Base-by-base conservation (phyloP, 2,113 vertebrate genomes). In the Pterocles burchelli region DNA sequence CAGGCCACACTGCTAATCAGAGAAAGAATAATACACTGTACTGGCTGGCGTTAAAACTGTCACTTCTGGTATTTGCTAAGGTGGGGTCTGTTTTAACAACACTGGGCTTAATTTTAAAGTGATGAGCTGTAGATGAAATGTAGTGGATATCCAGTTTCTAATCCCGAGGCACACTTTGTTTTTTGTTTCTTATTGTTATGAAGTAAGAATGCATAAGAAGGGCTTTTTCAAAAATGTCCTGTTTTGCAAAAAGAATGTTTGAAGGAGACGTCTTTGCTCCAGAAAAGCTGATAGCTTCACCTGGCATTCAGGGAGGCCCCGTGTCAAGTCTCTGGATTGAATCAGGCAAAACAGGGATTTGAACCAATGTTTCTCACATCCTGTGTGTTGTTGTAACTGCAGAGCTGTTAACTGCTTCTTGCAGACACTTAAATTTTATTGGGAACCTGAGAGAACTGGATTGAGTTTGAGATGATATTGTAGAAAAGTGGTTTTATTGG, bases 1-100 rank as follows among this genome's bases (percentile, higher is more conserved):
- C 95, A 93, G 95, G 79, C 88, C 85, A 77, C 67, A 11, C 68
- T 96, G 17, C n/a, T 71, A 92, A 74, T 84, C 54, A 78, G 20
- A 85, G 86, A 33, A 79, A 49, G 9, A 95, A 33, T 55, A 71
- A 82, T 57, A 51, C 10, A 75, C 55, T 55, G 51, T 71, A 41
- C 48, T 48, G 61, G 33, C 86, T 75, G 77, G 91, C 0, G 21
- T 87, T 94, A 86, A 92, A 90, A 57, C 83, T 72, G 83, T 90
- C 75, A 34, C 61, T 78, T 88, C 33, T 90, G 89, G 52, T 74
- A 33, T 90, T 90, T 90, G 63, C 79, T 57, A 18, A 88, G 24
- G 72, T 89, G 80, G 57, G 48, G 65, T 89, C 79, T 93, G 68
- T 75, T 93, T 72, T 61, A 92, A 49, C 61, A 58, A 31, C 41